Percentiles rank a stretch among this genome's conserved stretches.
Evolutionary conservation across 2,113 vertebrate genomes (phyloP).

Genomic region (Natator depressus): DNA sequence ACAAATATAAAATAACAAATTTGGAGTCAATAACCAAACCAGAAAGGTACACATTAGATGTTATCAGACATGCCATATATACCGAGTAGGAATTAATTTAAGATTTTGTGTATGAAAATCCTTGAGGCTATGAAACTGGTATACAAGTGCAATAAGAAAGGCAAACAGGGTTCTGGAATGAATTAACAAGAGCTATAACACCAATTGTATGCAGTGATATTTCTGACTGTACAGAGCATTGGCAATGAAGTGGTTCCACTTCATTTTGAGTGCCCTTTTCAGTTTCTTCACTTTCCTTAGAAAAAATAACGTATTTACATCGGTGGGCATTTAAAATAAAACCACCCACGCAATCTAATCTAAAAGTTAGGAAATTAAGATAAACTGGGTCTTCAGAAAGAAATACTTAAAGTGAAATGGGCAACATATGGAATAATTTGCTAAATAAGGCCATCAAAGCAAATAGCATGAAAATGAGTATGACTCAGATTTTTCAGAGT

Average conservation of each 20-base stretch:
- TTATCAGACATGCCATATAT: not conserved
- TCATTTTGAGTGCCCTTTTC: conserved; percentile 21
- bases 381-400: conserved; percentile 32
- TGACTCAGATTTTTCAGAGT: conserved; percentile 44
- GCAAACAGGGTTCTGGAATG: not conserved
- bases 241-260: not conserved
- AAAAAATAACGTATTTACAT: conserved; percentile 38
- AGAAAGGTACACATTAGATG: not conserved
- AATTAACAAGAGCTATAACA: conserved; percentile 5
- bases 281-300: conserved; percentile 1
- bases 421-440: conserved; percentile 60
- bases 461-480: conserved; percentile 27
- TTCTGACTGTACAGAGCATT: not conserved
- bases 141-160: not conserved
- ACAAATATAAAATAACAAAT: not conserved
- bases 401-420: conserved; percentile 45
- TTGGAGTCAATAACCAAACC: not conserved
- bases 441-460: conserved; percentile 47
- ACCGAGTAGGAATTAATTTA: not conserved
- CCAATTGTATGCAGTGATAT: not conserved
- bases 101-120: not conserved
- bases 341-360: not conserved
- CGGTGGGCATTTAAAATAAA: not conserved
- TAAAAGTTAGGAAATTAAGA: conserved; percentile 28
- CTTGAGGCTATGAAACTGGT: not conserved